A percentile compares a stretch with the other conserved stretches of the same genome.
phyloP scores from a whole-genome alignment of 1,140 invertebrate genomes.

The Eciton burchellii region DNA sequence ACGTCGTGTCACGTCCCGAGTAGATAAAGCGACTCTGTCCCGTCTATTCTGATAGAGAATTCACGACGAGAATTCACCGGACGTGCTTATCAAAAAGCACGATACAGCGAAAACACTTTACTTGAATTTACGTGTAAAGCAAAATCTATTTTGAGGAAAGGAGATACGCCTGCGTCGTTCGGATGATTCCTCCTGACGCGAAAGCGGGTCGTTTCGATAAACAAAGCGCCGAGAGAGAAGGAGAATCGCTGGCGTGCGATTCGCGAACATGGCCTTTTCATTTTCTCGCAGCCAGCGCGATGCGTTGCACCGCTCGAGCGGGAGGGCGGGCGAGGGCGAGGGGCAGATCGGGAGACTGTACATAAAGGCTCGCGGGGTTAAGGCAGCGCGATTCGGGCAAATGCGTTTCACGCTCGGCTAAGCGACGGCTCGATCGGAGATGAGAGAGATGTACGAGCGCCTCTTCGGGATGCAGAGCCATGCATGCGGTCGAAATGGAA shows the following conservation, averaged over 20 bases:
- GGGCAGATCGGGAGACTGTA: conserved; percentile 21
- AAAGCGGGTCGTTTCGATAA: too few species aligned
- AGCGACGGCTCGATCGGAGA: conserved; percentile 84
- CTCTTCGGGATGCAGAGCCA: conserved; percentile 79
- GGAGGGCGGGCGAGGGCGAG: background rate
- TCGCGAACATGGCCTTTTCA: background rate
- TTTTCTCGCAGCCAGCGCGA: background rate
- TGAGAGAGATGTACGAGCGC: conserved; percentile 81
- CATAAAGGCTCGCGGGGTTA: conserved; percentile 77
- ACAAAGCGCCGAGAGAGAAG: background rate
- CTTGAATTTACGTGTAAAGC: too few species aligned
- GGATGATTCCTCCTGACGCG: too few species aligned
- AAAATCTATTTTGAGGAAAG: too few species aligned
- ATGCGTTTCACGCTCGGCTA: conserved; percentile 84
- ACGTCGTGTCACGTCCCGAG: too few species aligned
- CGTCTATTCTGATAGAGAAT: too few species aligned
- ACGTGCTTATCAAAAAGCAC: too few species aligned
- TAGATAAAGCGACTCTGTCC: too few species aligned
- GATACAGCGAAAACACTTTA: too few species aligned
- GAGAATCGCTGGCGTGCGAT: background rate
- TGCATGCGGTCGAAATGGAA: conserved; percentile 76
- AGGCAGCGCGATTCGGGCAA: conserved; percentile 81
- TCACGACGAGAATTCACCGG: too few species aligned
- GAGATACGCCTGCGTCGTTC: too few species aligned
- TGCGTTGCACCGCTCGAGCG: conserved; percentile 30